phyloP scores from a whole-genome alignment of 2,888 invertebrate species.

The Hirtodrosophila confusa region DNA sequence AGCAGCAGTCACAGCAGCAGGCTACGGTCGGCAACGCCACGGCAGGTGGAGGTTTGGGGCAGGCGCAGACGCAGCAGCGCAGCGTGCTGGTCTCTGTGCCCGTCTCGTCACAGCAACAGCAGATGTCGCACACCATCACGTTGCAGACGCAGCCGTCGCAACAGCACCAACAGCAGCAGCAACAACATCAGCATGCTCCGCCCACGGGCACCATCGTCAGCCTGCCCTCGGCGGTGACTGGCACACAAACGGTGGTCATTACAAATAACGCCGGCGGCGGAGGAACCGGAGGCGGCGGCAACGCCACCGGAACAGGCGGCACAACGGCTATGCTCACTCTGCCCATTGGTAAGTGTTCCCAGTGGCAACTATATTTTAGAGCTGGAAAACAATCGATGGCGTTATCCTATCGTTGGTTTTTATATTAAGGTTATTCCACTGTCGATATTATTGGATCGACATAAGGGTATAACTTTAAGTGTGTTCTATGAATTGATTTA shows the following conservation, averaged over 20 bases:
- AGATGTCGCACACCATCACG: conserved; percentile 81
- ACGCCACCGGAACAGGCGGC: conserved; percentile 49
- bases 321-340: conserved; percentile 86
- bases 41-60: conserved; percentile 35
- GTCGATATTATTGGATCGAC: too few species aligned
- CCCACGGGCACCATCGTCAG: conserved; percentile 85
- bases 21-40: conserved; percentile 29
- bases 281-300: conserved; percentile 33
- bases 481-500: too few species aligned
- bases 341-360: conserved; percentile 86
- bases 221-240: conserved; percentile 75
- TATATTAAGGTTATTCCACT: too few species aligned
- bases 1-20: conserved; percentile 58
- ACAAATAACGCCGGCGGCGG: conserved; percentile 70
- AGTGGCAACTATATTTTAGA: conserved; percentile 3
- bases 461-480: too few species aligned
- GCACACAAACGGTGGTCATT: conserved; percentile 84
- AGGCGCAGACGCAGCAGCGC: conserved; percentile 82
- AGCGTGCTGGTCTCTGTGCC: conserved; percentile 89
- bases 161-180: conserved; percentile 81
- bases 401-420: too few species aligned
- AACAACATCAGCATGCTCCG: conserved; percentile 83
- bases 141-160: conserved; percentile 80
- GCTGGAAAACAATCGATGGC: background rate
- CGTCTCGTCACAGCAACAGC: conserved; percentile 84